Evolutionary conservation across 2,888 invertebrate species (phyloP), one percentile per base, ranked within the genome.

Genomic region (Athalia circularis): DNA sequence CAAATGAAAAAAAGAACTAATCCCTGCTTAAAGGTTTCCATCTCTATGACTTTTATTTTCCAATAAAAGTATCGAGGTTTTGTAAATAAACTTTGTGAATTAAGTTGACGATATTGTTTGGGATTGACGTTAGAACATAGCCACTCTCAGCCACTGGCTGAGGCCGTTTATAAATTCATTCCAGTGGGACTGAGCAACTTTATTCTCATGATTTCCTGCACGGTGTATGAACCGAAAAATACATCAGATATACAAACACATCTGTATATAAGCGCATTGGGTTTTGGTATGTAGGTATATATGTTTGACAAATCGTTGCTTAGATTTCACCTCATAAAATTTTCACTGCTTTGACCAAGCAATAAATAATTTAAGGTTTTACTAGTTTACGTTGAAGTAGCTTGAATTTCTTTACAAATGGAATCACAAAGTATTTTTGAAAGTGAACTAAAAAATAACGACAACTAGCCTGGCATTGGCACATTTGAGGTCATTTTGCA

Each of bases 401-500:
- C 43, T 45, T 72, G n/a, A 70, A 29, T 43, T 8, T n/a, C 59
- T 72, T 11, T 52, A 59, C 45, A 59, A 57, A 45, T 72, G 72
- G 59, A 72, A 72, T 72, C 59, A 72, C 47, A 57, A 72, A 59
- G 59, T 72, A 72, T 57, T 72, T 48, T 13, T 47, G 72, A 59
- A 48, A 57, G 59, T 59, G 47, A 72, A 59, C 47, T 72, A 43
- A 68, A 43, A 45, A 57, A 29, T 4, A 68, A 52, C 29, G 52
- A 45, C 13, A 52, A 59, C 72, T 72, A 72, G 72, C 72, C 72
- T 59, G 72, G 45, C 59, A 57, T 72, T 72, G 72, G 72, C 72
- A 72, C 72, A 72, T 72, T 72, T 59, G 72, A 72, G 72, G 57
- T 72, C 72, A 72, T 47, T 72, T 72, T 72, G 57, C 72, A 59